Evolutionary conservation across 2,888 invertebrate species (phyloP).

Genomic region (Neoitamus cyanurus): DNA sequence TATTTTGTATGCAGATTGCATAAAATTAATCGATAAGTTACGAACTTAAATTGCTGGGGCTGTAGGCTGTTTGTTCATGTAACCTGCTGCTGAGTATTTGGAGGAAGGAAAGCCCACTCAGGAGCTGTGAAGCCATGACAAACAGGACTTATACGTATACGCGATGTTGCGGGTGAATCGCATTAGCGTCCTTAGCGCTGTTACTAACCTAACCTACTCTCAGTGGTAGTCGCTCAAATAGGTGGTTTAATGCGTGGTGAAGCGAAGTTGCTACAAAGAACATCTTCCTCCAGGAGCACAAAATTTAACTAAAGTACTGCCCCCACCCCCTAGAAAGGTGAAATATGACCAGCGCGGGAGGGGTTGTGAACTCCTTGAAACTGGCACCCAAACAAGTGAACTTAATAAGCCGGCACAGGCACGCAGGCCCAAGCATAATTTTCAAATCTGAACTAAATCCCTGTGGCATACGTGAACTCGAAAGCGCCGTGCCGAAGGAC

Average conservation of each 20-base stretch:
- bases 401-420: background rate
- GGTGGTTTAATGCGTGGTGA: background rate
- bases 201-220: background rate
- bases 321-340: background rate
- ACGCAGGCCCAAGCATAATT: conserved; percentile 21
- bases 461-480: background rate
- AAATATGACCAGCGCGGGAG: background rate
- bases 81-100: background rate
- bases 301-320: background rate
- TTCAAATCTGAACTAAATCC: conserved; percentile 14
- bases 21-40: too few species aligned
- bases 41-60: background rate
- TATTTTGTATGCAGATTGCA: too few species aligned
- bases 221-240: background rate
- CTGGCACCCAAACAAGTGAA: conserved; percentile 13
- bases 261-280: background rate
- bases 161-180: too few species aligned
- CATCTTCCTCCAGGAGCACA: background rate
- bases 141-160: background rate
- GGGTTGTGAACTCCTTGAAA: background rate
- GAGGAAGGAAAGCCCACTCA: background rate
- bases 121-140: background rate
- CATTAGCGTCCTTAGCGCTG: background rate
- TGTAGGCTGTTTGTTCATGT: background rate
- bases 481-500: conserved; percentile 41